Evolutionary conservation across 1,140 invertebrate genomes (phyloP).

Genomic region (Cyclina sinensis): DNA sequence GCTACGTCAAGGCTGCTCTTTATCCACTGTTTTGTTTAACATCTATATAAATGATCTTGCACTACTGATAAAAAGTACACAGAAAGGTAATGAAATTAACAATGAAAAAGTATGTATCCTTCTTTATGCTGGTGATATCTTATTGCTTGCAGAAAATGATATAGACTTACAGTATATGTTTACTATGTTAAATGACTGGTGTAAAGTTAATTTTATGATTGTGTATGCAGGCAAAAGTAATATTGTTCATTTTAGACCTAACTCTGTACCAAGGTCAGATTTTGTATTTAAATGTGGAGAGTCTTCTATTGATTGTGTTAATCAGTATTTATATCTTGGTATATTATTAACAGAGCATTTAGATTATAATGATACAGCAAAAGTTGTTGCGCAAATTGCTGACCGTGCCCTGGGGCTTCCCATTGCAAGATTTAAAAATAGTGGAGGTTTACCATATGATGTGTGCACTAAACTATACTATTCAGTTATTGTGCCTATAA

Average conservation of each 20-base stretch:
- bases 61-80: neutral
- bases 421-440: conserved; percentile 10
- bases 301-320: neutral
- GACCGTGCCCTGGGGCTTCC: neutral
- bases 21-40: no score
- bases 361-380: neutral
- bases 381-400: neutral
- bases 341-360: neutral
- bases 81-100: conserved; percentile 2
- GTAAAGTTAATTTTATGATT: neutral
- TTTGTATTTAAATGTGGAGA: conserved; percentile 16
- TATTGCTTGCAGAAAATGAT: neutral
- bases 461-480: conserved; percentile 35
- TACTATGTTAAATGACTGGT: neutral
- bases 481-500: conserved; percentile 29
- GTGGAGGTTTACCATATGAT: neutral
- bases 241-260: conserved; percentile 25
- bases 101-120: no score
- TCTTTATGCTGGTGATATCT: conserved; percentile 19
- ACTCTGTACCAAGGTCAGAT: neutral
- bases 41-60: neutral
- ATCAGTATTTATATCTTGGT: conserved; percentile 11
- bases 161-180: neutral
- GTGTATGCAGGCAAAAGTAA: conserved; percentile 19
- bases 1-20: neutral